phyloP scores from a whole-genome alignment of 2,797 vertebrate genomes.

The Martes flavigula region DNA sequence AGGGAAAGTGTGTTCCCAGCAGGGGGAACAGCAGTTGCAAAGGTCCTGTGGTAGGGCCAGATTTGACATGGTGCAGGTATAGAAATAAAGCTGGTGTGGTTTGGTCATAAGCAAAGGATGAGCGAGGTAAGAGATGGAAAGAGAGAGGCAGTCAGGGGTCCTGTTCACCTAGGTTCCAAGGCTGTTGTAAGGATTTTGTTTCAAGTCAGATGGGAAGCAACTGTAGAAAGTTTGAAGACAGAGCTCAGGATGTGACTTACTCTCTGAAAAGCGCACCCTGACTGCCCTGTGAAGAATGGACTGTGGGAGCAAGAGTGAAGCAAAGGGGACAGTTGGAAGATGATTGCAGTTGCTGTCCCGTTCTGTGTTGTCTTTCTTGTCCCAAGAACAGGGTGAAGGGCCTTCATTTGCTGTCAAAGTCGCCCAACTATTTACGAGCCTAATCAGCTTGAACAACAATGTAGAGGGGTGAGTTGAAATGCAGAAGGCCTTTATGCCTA shows the following conservation, averaged over 20 bases:
- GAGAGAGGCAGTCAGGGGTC: too few species aligned
- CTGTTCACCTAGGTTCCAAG: too few species aligned
- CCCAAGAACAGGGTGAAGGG: neutral
- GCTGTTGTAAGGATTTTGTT: too few species aligned
- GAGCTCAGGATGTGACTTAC: fast-evolving
- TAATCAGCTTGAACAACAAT: neutral
- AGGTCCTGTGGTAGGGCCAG: too few species aligned
- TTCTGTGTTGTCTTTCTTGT: neutral
- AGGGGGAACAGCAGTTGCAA: too few species aligned
- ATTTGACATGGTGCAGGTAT: too few species aligned
- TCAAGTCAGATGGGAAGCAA: too few species aligned
- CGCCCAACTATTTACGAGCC: neutral
- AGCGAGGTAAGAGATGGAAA: too few species aligned
- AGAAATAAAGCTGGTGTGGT: too few species aligned
- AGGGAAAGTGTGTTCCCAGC: too few species aligned
- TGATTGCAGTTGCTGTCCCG: fast-evolving
- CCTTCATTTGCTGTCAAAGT: neutral
- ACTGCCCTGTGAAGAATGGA: fast-evolving
- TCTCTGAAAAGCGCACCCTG: too few species aligned
- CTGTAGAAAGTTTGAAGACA: neutral
- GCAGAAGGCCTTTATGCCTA: neutral
- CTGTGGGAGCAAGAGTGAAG: neutral
- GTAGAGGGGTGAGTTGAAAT: neutral
- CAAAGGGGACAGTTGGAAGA: neutral
- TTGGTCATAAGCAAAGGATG: too few species aligned